Percentiles rank a stretch among this genome's conserved stretches.
Conservation (phyloP, 2,113 vertebrate species). For the Anolis sagrei region DNA sequence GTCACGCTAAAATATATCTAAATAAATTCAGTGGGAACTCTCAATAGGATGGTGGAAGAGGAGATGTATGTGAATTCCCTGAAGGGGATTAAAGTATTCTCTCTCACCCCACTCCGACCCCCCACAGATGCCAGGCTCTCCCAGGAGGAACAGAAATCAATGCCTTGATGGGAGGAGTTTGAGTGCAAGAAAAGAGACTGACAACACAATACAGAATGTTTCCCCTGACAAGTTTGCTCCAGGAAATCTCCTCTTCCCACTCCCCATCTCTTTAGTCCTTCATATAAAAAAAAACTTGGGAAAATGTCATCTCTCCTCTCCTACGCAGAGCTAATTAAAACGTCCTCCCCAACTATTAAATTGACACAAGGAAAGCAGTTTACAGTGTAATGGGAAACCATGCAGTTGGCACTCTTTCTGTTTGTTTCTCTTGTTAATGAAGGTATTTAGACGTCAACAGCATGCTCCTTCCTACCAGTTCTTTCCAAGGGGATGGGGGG, state of each 20-base stretch:
- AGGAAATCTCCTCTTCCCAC: constrained; percentile 29
- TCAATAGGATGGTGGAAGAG: constrained; percentile 22
- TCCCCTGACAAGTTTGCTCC: constrained; percentile 60
- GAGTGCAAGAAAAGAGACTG: not conserved
- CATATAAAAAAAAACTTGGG: constrained; percentile 40
- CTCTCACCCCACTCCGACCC: not conserved
- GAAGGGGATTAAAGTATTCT: constrained; percentile 27
- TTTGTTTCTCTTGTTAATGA: constrained; percentile 22
- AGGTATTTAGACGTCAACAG: not conserved
- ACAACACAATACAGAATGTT: constrained; percentile 48
- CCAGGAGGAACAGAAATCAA: constrained; percentile 55
- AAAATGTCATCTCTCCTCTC: constrained; percentile 44
- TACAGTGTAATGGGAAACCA: constrained; percentile 2
- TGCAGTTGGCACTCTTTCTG: not conserved
- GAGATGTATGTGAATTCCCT: constrained; percentile 28
- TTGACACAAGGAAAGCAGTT: constrained; percentile 14
- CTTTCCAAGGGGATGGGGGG: not conserved
- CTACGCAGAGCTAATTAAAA: constrained; percentile 54
- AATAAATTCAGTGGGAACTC: not conserved
- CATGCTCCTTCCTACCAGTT: not conserved
- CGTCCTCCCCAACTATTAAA: constrained; percentile 46
- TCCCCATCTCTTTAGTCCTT: constrained; percentile 33
- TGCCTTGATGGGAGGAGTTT: constrained; percentile 33
- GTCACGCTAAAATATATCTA: not conserved
- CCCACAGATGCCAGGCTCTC: constrained; percentile 18